Evolutionary conservation across 30 jellyfish, hydroid and myxozoan genomes (phyloP), one percentile per base, ranked within the genome.

Genomic region (Chrysaora quinquecirrha): DNA sequence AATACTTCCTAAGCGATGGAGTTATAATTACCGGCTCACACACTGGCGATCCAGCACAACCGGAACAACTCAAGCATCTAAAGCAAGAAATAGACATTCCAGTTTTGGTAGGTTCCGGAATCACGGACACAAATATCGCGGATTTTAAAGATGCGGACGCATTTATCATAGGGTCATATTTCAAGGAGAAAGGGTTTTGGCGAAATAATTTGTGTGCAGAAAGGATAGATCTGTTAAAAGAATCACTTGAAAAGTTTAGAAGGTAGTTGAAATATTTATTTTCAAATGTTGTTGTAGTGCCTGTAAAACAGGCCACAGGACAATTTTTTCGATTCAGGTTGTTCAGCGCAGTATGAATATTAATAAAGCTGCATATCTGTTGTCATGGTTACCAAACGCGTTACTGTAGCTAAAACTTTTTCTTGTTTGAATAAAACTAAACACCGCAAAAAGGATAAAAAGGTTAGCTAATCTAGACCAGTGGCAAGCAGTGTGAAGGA

Each of bases 1-100:
- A 82, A 64, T 89, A 82, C 81, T 89, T 89, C 71, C 80, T 82
- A 43, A 82, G 92, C 52, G 97, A 89, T 52, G 97, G 97, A 1
- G 92, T 78, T 2, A 77, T 89, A 28, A 16, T 89, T 0, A 89
- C 97, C 43, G 97, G 97, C 2, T 18, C 88, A 11, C 90, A 87
- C 47, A 89, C 97, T 4, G 97, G 97, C 6, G 76, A 82, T 29
- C 85, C 91, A 0, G 95, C 90, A 25, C 38, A 76, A 1, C 30
- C 73, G 30, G 73, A 52, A 28, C 76, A 75, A 34, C 46, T 89
- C 14, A 48, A 56, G 32, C 21, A 48, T 3, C 34, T 79, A 34
- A 70, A 71, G 31, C 32, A 35, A 24, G 33, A 62, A 12, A 52
- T 74, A 34, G 48, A 38, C 20, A 48, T 89, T 0, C 97, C 97